These are phyloP conservation scores for Pygoscelis antarcticus DNA, from an alignment of 2,113 vertebrate genomes.

Conservation along the genomic window DNA sequence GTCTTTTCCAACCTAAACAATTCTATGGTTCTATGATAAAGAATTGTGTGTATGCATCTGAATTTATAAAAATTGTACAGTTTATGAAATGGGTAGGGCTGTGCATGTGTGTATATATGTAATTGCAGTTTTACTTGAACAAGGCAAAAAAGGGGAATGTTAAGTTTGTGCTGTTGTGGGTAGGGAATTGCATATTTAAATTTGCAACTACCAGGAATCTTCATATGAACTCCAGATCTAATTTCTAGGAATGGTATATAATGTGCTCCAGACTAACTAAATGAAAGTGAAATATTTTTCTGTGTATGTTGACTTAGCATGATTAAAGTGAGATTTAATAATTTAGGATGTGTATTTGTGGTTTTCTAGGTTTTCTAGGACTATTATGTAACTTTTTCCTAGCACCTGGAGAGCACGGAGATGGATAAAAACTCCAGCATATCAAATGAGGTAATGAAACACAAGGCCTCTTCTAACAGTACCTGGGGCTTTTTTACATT, in stretches of 20 bases:
- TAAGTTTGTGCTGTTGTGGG: background rate
- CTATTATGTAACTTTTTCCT: background rate
- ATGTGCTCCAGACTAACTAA: background rate
- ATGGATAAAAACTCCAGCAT: background rate
- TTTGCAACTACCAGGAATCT: background rate
- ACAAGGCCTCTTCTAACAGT: background rate
- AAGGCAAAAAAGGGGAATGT: background rate
- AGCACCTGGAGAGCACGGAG: background rate
- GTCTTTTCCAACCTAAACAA: no score
- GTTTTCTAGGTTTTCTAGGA: background rate
- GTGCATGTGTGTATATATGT: background rate
- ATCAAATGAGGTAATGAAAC: background rate
- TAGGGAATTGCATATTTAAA: background rate
- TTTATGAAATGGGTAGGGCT: background rate
- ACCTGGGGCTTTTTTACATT: background rate
- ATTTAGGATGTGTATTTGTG: background rate
- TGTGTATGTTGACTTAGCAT: background rate
- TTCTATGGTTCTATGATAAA: background rate
- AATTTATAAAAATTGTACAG: background rate
- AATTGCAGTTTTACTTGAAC: background rate
- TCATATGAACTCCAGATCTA: background rate
- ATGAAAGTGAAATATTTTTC: background rate
- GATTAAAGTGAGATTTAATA: background rate
- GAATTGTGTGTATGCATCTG: background rate
- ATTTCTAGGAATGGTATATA: background rate